Evolutionary conservation across 2,888 invertebrate genomes (phyloP).

Genomic region (Parnassius glacialis): DNA sequence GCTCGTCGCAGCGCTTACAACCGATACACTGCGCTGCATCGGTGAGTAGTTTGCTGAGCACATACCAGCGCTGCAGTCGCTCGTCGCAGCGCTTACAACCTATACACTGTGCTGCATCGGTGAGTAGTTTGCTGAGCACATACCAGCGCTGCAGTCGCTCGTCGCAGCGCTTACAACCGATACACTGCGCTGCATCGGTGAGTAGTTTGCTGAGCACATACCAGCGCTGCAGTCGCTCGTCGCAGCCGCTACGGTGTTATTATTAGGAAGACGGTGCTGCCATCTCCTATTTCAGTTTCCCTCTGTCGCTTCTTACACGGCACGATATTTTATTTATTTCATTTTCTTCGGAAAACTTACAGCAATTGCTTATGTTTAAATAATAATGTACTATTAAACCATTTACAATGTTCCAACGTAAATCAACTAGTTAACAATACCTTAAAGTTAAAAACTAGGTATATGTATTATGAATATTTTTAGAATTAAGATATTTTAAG

Average conservation of each 20-base stretch:
- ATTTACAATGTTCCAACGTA: no score
- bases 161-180: conserved; percentile 57
- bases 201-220: neutral
- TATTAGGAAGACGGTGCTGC: no score
- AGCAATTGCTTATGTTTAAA: no score
- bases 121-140: conserved; percentile 27
- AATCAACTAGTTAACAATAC: no score
- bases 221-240: conserved; percentile 59
- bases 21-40: conserved; percentile 68
- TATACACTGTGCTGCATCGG: conserved; percentile 71
- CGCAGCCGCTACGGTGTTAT: conserved; percentile 31
- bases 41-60: conserved; percentile 38
- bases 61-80: conserved; percentile 53
- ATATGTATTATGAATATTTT: no score
- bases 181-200: conserved; percentile 71
- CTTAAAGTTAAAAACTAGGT: no score
- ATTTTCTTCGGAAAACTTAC: no score
- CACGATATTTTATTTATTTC: no score
- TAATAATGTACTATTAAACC: no score
- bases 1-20: conserved; percentile 54
- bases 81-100: conserved; percentile 54
- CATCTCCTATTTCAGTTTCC: no score
- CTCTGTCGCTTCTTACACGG: no score
- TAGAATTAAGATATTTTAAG: no score
- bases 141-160: conserved; percentile 54